Conservation (phyloP, 2,113 vertebrate genomes). For the Apteryx owenii region DNA sequence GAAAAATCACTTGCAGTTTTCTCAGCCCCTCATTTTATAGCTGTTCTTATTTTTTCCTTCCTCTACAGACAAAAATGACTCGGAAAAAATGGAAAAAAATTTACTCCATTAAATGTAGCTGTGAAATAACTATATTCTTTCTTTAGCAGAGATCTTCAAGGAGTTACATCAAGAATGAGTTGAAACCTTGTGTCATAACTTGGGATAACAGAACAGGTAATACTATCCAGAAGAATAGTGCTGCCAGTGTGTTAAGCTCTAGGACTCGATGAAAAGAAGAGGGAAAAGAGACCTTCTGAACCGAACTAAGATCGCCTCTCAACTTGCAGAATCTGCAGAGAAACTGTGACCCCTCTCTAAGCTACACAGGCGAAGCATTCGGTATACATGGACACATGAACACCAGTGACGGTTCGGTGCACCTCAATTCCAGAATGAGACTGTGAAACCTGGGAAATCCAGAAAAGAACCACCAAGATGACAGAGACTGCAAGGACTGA, state of each 20-base stretch:
- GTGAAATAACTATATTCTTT: background rate
- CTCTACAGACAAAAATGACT: background rate
- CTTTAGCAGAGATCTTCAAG: background rate
- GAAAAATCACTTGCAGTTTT: background rate
- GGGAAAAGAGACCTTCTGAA: background rate
- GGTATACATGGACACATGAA: background rate
- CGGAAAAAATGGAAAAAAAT: background rate
- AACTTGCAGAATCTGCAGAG: background rate
- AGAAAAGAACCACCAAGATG: background rate
- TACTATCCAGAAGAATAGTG: background rate
- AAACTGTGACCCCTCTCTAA: background rate
- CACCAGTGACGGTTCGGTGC: background rate
- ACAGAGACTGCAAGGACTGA: background rate
- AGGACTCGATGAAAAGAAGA: background rate
- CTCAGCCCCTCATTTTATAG: background rate
- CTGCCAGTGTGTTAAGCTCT: background rate
- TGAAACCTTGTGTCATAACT: background rate
- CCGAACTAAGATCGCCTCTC: accelerated
- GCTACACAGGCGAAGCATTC: background rate
- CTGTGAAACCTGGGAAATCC: background rate
- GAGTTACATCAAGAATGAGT: background rate
- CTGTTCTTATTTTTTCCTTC: background rate
- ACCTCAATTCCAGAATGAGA: background rate
- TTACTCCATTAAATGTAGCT: background rate
- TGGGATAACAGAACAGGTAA: background rate